phyloP scores from a whole-genome alignment of 2,797 vertebrate species.

The Setipinna tenuifilis region DNA sequence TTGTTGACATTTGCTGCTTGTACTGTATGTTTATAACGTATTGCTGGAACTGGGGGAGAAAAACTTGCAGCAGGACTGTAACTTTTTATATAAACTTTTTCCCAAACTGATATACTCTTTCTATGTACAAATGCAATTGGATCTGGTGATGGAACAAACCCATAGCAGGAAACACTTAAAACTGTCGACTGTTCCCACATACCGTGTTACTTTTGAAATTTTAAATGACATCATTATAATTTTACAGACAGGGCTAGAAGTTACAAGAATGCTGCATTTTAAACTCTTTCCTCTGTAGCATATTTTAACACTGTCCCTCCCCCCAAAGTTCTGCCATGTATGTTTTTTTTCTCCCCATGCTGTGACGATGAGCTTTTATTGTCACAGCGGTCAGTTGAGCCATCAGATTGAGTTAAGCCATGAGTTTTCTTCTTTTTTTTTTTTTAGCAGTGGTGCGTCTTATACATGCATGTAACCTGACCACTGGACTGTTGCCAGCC shows the following conservation, averaged over 20 bases:
- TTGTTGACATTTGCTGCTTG: conserved; percentile 4
- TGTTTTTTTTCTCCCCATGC: background rate
- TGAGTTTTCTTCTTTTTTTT: background rate
- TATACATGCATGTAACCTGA: conserved; percentile 63
- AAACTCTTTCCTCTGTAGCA: background rate
- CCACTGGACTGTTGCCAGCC: conserved; percentile 61
- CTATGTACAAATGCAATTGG: background rate
- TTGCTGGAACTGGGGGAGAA: background rate
- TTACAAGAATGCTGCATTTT: background rate
- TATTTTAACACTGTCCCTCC: conserved; percentile 1
- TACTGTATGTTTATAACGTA: background rate
- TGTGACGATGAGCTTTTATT: background rate
- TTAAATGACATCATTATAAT: background rate
- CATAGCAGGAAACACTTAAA: background rate
- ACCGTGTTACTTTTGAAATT: background rate
- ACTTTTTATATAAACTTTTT: background rate
- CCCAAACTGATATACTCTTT: background rate
- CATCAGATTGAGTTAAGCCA: background rate
- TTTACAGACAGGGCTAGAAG: background rate
- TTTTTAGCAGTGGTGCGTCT: conserved; percentile 51
- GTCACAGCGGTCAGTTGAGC: background rate
- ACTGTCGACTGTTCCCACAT: background rate
- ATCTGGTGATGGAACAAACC: background rate
- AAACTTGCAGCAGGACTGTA: conserved; percentile 23
- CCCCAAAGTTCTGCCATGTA: background rate